A percentile compares a stretch with the other conserved stretches of the same genome.
Conservation (phyloP, 2,888 invertebrate species). For the Eristalis intricaria region DNA sequence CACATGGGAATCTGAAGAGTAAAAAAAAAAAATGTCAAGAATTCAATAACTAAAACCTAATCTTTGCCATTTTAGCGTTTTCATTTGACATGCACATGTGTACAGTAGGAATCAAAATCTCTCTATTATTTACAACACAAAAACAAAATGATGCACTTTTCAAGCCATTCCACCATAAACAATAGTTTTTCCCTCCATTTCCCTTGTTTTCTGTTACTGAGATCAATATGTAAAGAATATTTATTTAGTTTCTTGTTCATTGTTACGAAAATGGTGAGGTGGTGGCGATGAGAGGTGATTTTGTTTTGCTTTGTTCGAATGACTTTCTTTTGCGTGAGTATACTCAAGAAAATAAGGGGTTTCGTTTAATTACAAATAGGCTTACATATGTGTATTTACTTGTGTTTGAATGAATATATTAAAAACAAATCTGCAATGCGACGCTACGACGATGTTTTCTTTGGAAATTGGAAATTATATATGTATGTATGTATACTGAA, state of each 20-base stretch:
- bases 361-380: constrained; percentile 12
- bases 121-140: constrained; percentile 38
- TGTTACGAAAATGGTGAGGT: background rate
- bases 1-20: too few relatives aligned
- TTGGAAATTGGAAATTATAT: constrained; percentile 69
- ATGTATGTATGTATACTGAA: constrained; percentile 27
- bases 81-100: constrained; percentile 6
- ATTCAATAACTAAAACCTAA: background rate
- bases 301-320: constrained; percentile 29
- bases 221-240: constrained; percentile 60
- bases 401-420: constrained; percentile 27
- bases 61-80: background rate
- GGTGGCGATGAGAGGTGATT: background rate
- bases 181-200: constrained; percentile 17
- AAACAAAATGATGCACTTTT: background rate
- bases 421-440: constrained; percentile 52
- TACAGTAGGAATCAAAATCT: constrained; percentile 2
- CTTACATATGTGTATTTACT: constrained; percentile 23
- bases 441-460: constrained; percentile 49
- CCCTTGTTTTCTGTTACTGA: constrained; percentile 35
- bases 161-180: background rate
- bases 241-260: background rate
- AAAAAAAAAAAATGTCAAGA: too few relatives aligned
- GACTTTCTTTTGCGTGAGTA: background rate
- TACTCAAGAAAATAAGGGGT: background rate